Evolutionary conservation across 2,888 invertebrate species (phyloP), one percentile per base, ranked within the genome.

Genomic region (Crossocerus cetratus): DNA sequence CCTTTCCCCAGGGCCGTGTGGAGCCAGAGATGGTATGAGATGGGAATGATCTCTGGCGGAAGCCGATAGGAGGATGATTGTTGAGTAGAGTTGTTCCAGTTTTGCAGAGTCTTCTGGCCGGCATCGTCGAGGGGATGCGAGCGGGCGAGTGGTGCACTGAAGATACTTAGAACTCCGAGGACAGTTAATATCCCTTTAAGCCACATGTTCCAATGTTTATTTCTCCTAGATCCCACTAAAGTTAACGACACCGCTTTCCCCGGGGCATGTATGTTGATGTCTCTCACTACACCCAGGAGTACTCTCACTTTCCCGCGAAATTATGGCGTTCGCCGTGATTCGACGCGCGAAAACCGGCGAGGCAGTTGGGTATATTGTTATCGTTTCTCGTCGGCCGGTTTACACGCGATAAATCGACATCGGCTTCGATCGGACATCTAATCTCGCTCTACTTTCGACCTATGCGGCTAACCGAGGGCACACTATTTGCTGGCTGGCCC

Each of bases 41-140:
- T 89, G 0, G 94, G 94, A n/a, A 85, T 80, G 0, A 93, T 90
- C 21, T 91, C 90, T 3, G 90, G 90, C 0, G 94, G 93, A 2
- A 94, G 90, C 0, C 93, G 90, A 86, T 93, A 93, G 20, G 75
- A 65, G 2, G n/a, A n/a, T n/a, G n/a, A n/a, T n/a, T 20, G n/a
- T 5, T 69, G n/a, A 2, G 65, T 63, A 16, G n/a, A 22, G 5
- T 43, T 20, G 11, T 32, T 32, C 14, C 0, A 2, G 32, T 4
- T 4, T 23, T 20, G 13, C 20, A 21, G 49, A 11, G 16, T 49
- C 21, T 4, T 2, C 3, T 5, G 43, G 3, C 49, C 3, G 0
- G 5, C 18, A 14, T 22, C 18, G 4, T 18, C 21, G 11, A 18
- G 13, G 20, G 3, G 2, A 16, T 11, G 3, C 16, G 45, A 16